Percentiles rank a stretch among this genome's conserved stretches.
These are phyloP conservation scores for Dendrocopos noguchii DNA, from an alignment of 2,113 vertebrate species.

Conservation along the genomic window DNA sequence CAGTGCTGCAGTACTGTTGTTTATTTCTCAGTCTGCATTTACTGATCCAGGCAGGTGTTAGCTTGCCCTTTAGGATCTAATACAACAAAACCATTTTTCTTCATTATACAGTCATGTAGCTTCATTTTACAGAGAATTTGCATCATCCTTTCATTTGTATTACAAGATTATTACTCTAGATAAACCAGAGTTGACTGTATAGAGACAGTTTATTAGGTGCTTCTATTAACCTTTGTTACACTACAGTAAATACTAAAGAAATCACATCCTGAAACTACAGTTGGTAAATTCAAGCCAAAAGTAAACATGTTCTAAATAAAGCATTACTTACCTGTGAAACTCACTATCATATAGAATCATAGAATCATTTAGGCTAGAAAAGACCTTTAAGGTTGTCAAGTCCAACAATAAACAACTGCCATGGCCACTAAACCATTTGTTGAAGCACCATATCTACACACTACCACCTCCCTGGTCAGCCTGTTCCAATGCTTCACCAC, in stretches of 20 bases:
- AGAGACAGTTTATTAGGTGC: neutral
- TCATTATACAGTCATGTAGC: neutral
- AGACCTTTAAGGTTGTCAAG: too few species aligned
- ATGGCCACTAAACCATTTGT: too few species aligned
- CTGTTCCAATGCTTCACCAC: too few species aligned
- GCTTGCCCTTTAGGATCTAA: neutral
- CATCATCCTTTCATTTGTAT: neutral
- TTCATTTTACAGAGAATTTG: constrained; percentile 25
- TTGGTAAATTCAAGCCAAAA: constrained; percentile 5
- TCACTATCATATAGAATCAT: neutral
- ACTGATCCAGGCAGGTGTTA: neutral
- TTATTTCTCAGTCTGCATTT: neutral
- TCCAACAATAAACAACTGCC: too few species aligned
- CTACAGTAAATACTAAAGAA: constrained; percentile 1
- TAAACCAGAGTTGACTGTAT: neutral
- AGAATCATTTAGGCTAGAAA: too few species aligned
- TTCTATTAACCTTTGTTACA: constrained; percentile 36
- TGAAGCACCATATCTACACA: too few species aligned
- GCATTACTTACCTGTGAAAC: neutral
- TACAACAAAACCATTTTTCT: neutral
- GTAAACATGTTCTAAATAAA: neutral
- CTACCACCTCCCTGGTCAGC: too few species aligned
- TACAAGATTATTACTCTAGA: neutral
- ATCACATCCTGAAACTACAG: neutral
- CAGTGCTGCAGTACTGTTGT: neutral